Evolutionary conservation across 1,140 invertebrate species (phyloP).

Genomic region (Penaeus indicus): DNA sequence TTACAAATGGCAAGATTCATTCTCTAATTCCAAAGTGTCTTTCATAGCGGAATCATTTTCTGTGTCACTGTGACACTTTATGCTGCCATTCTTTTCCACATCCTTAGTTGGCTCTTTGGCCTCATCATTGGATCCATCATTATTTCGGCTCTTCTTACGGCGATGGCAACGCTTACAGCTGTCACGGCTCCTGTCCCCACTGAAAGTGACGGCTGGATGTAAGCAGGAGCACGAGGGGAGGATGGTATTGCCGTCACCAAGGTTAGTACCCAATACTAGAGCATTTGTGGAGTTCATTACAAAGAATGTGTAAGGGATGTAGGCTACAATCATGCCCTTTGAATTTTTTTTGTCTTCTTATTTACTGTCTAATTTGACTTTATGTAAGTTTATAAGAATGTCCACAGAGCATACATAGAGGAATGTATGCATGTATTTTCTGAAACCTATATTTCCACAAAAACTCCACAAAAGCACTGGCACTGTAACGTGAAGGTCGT

Average conservation of each 20-base stretch:
- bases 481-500: no score
- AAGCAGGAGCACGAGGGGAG: conserved; percentile 42
- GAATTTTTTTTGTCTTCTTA: no score
- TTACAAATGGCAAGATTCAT: conserved; percentile 62
- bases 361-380: no score
- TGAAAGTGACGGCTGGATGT: conserved; percentile 58
- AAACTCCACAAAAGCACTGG: no score
- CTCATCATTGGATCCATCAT: conserved; percentile 54
- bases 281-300: no score
- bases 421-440: no score
- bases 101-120: conserved; percentile 50
- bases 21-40: conserved; percentile 52
- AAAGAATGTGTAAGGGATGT: no score
- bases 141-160: conserved; percentile 58
- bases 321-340: no score
- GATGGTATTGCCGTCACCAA: conserved; percentile 46
- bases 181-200: conserved; percentile 58
- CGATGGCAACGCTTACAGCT: conserved; percentile 59
- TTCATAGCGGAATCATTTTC: conserved; percentile 55
- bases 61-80: conserved; percentile 50
- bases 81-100: conserved; percentile 60
- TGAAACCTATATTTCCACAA: no score
- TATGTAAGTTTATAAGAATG: no score
- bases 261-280: conserved; percentile 3
- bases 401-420: no score